Base-by-base conservation (phyloP, 2,797 vertebrate species). In the Telmatherina bonti region DNA sequence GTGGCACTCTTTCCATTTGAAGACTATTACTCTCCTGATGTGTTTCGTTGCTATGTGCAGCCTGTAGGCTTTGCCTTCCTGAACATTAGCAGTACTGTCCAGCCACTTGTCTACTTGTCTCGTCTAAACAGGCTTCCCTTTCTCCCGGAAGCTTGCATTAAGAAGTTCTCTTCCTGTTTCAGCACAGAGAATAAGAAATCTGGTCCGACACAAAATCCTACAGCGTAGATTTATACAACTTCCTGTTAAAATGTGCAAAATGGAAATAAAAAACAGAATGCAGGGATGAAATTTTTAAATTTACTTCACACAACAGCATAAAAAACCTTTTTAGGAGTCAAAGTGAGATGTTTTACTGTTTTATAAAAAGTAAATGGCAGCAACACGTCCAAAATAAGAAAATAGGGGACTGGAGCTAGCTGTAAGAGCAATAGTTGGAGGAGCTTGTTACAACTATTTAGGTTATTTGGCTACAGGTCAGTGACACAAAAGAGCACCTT, bases 31-130 rank as follows among this genome's bases (percentile, higher is more conserved):
- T 12, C 80, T 0, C 85, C 70, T 0, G 2, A 91, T 45, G 82
- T 76, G 41, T 95, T 95, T 74, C 90, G 84, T 70, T 95, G 94
- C 77, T 94, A 93, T 0, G 87, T 95, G 67, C 93, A 95, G 71
- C 93, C 93, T 0, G 68, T 84, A 4, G 91, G 92, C 22, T 94
- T 89, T 0, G 89, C 93, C 51, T 94, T 95, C 59, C 79, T 95
- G 26, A 95, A 95, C 81, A 87, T 94, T 79, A 95, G 94, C 85
- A 94, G 93, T 85, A 95, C 91, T 78, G 94, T 92, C 77, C 94
- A 94, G 72, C 94, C 94, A 0, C 84, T 95, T 0, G 63, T 94
- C 72, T 95, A 94, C 51, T 74, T 95, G 26, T 88, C 85, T 4
- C 92, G 92, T 20, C 84, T 94, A 74, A 91, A 93, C n/a, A 94